phyloP scores from a whole-genome alignment of 2,888 invertebrate genomes.

The Leptarthrus brevirostris region DNA sequence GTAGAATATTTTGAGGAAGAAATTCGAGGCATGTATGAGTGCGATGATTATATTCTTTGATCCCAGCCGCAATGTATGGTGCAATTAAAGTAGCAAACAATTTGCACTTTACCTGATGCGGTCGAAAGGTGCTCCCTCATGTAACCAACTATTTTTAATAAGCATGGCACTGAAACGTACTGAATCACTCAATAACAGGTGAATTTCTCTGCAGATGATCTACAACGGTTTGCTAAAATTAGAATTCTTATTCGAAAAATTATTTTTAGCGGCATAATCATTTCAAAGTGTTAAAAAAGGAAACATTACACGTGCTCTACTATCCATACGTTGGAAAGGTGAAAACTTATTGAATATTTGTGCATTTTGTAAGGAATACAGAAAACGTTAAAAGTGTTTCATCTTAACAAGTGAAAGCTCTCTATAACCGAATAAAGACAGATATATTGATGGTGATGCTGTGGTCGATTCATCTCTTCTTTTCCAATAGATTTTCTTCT shows the following conservation, averaged over 20 bases:
- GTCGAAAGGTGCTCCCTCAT: slow-evolving; percentile 15
- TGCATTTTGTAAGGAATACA: slow-evolving; percentile 14
- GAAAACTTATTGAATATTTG: slow-evolving; percentile 33
- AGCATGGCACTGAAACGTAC: slow-evolving; percentile 28
- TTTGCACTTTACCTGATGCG: slow-evolving; percentile 27
- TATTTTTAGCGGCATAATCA: slow-evolving; percentile 43
- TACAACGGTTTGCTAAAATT: slow-evolving; percentile 24
- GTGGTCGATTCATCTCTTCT: slow-evolving; percentile 5
- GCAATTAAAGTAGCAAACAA: not conserved
- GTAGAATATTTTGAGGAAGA: too few species aligned
- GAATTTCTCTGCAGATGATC: slow-evolving; percentile 38
- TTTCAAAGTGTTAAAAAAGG: slow-evolving; percentile 32
- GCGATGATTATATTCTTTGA: not conserved
- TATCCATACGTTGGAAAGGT: slow-evolving; percentile 33
- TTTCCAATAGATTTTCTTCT: slow-evolving; percentile 31
- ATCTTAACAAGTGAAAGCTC: slow-evolving; percentile 12
- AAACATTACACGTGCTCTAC: slow-evolving; percentile 40
- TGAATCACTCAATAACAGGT: slow-evolving; percentile 45
- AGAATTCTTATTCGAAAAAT: slow-evolving; percentile 30
- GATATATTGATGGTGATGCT: not conserved
- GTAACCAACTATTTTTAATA: slow-evolving; percentile 38
- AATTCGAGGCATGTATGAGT: too few species aligned
- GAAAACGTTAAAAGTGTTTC: not conserved
- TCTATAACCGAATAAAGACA: slow-evolving; percentile 8
- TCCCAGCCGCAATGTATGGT: not conserved